Base-by-base conservation (phyloP, 2,888 invertebrate species). In the Pandemis cinnamomeana region DNA sequence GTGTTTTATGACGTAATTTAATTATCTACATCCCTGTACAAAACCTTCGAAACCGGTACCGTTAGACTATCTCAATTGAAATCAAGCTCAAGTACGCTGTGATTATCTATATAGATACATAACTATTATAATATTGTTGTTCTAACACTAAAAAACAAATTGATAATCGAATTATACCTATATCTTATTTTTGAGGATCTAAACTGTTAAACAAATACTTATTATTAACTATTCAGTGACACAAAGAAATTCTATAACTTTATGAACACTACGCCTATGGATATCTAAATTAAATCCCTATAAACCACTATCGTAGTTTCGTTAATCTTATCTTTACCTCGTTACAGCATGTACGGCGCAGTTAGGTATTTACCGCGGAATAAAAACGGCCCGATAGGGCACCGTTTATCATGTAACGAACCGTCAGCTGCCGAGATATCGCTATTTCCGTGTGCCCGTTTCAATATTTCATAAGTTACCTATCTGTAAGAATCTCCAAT, bases 251-350 rank as follows among this genome's bases (percentile, higher is more conserved):
- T 13, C 20, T 55, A 55, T 20, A 61, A 41, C 7, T 61, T 8
- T 8, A 11, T 60, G 36, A 61, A 41, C 60, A 61, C 41, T 55
- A 41, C 63, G 55, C 58, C 27, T 3, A 11, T 58, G 11, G 27
- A 27, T 58, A 58, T 27, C 60, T 41, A 48, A 5, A 5, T 61
- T 61, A 48, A 46, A 64, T 72, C 58, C 63, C 46, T 74, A 75
- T 73, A 36, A 77, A 69, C 70, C 68, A 69, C 75, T 78, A 81
- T 78, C 79, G 71, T 67, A 71, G 68, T 62, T 77, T 81, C 86
- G 88, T 88, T 87, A 86, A 87, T 88, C 85, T 87, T 76, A 89
- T 89, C 87, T 64, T 27, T 51, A 48, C 60, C 75, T 77, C 83
- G 86, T 84, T 83, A 83, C 82, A 82, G 82, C 79, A 83, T 77